These are phyloP conservation scores for Acronicta aceris DNA, from an alignment of 2,888 invertebrate species.

Conservation along the genomic window DNA sequence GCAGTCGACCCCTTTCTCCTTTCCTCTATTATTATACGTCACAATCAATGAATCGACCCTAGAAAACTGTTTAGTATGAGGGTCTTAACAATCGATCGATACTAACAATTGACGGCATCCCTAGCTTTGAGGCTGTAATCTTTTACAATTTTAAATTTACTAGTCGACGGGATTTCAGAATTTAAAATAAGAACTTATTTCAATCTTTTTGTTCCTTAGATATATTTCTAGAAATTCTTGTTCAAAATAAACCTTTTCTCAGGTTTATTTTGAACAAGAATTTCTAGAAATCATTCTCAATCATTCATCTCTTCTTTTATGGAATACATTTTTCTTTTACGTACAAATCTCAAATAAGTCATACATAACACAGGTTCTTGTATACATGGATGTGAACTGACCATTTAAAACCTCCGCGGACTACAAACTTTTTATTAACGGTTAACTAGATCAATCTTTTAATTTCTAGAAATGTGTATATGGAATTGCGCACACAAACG, in stretches of 20 bases:
- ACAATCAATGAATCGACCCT: slow-evolving; percentile 70
- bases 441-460: neutral
- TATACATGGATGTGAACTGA: too few relatives aligned
- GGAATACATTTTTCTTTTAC: too few relatives aligned
- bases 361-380: too few relatives aligned
- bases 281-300: too few relatives aligned
- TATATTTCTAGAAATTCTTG: too few relatives aligned
- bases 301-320: too few relatives aligned
- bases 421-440: too few relatives aligned
- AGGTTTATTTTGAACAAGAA: too few relatives aligned
- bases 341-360: too few relatives aligned
- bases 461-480: too few relatives aligned
- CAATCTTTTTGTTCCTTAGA: neutral
- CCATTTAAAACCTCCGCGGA: too few relatives aligned
- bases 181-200: neutral
- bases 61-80: slow-evolving; percentile 67
- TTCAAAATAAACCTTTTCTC: too few relatives aligned
- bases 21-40: slow-evolving; percentile 69
- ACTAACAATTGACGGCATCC: slow-evolving; percentile 58
- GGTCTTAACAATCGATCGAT: slow-evolving; percentile 70
- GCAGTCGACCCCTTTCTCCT: slow-evolving; percentile 81
- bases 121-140: slow-evolving; percentile 49
- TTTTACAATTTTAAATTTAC: slow-evolving; percentile 53
- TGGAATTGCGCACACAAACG: neutral
- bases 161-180: slow-evolving; percentile 23